A percentile compares a stretch with the other conserved stretches of the same genome.
These are phyloP conservation scores for Protobothrops flavoviridis DNA, from an alignment of 2,113 vertebrate genomes.

Conservation along the genomic window DNA sequence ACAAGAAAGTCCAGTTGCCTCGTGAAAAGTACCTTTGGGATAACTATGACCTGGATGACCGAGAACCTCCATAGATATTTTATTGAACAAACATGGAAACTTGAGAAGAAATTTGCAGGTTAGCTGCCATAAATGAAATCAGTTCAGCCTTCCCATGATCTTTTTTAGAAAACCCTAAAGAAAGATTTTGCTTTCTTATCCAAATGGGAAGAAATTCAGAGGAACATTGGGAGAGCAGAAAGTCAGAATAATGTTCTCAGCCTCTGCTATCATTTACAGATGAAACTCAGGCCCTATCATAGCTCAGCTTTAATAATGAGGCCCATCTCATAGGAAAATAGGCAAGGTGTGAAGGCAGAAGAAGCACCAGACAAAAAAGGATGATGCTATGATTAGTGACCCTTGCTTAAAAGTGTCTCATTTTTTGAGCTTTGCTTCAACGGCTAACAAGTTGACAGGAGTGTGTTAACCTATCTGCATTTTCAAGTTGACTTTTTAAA, in stretches of 20 bases:
- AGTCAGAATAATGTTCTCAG: background rate
- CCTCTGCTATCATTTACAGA: background rate
- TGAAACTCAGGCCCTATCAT: background rate
- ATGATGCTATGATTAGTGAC: background rate
- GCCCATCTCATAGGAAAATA: background rate
- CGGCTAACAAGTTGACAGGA: constrained; percentile 59
- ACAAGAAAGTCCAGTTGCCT: too few species aligned
- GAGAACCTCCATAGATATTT: too few species aligned
- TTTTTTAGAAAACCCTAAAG: background rate
- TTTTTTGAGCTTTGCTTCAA: constrained; percentile 53
- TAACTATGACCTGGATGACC: too few species aligned
- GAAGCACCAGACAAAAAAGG: background rate
- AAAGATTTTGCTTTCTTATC: background rate
- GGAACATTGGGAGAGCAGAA: background rate
- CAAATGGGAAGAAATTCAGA: too few species aligned
- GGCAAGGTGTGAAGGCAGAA: background rate
- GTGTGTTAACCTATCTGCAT: constrained; percentile 38
- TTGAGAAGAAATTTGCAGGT: background rate
- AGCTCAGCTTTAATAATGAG: background rate
- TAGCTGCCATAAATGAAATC: background rate
- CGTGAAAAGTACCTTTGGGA: too few species aligned
- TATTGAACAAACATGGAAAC: background rate
- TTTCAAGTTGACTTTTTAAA: constrained; percentile 54
- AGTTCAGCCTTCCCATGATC: background rate
- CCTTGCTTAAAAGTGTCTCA: constrained; percentile 39